Evolutionary conservation across 2,888 invertebrate species (phyloP), one percentile per base, ranked within the genome.

Genomic region (Heliconius sara): DNA sequence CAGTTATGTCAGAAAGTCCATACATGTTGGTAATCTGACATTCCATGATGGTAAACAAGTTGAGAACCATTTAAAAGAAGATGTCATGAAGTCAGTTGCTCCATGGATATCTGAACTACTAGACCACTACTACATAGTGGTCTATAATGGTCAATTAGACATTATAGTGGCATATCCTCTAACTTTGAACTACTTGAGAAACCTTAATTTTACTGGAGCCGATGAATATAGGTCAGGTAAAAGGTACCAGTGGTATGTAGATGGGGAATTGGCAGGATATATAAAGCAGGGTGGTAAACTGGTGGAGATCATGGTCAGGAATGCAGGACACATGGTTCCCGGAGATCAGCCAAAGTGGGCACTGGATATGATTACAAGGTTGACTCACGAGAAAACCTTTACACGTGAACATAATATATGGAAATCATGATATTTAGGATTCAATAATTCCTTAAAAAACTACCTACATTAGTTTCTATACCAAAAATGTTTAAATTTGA

Each of bases 61-160:
- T 0, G 98, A 98, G 88, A 86, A 95, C 10, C 95, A 97, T 88
- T 91, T 99, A 34, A 96, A 96, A 83, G 92, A 95, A 66, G 99
- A 99, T 90, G 95, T 98, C 0, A 97, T 98, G 97, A 96, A 97
- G 87, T 97, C 97, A 0, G 97, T 98, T 12, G 97, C 97, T 10
- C 96, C 96, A 0, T 97, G 97, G 96, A 93, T 98, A 78, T 95
- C 96, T 0, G 97, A 97, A 84, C 91, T 98, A 0, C 88, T 98
- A 0, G 94, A 96, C 63, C 91, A 96, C 84, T 97, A 97, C 86
- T 95, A 96, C 89, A 96, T 98, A 25, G 95, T 99, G 70, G 96
- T 98, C 81, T 99, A 99, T 90, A 98, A 97, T 88, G 99, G 99
- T 0, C 99, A 99, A 88, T 89, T 99, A 83, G 99, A 99, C 89